Conservation (phyloP, 2,113 vertebrate genomes). For the Pollimyrus isidori region DNA sequence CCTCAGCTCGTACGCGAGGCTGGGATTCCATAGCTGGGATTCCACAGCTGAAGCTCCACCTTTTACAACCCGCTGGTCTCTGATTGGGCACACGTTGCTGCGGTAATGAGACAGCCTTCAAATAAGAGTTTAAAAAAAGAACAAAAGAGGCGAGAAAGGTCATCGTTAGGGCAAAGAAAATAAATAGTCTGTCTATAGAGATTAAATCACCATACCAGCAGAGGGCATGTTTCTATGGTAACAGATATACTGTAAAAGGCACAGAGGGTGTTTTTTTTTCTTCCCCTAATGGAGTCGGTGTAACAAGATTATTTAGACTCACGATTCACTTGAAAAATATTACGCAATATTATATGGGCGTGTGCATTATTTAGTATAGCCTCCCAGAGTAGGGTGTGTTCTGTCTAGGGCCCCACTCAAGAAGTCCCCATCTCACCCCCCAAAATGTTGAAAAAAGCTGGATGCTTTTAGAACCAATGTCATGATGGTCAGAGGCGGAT, state of each 20-base stretch:
- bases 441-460: background rate
- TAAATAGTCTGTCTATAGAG: background rate
- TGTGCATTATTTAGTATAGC: background rate
- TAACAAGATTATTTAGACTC: slow-evolving; percentile 7
- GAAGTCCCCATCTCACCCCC: background rate
- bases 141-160: background rate
- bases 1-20: background rate
- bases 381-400: background rate
- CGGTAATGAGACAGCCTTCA: background rate
- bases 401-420: background rate
- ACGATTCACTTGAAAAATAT: background rate
- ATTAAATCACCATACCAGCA: slow-evolving; percentile 3
- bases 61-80: background rate
- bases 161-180: background rate
- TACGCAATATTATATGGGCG: background rate
- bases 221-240: slow-evolving; percentile 23
- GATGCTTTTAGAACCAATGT: background rate
- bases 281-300: background rate
- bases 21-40: background rate
- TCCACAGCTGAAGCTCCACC: background rate
- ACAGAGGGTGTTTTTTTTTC: background rate
- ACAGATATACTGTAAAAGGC: slow-evolving; percentile 3
- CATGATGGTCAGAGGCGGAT: background rate
- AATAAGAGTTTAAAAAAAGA: slow-evolving; percentile 3
- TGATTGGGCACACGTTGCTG: background rate